phyloP scores from a whole-genome alignment of 2,888 invertebrate species.

The Chrysolina oricalcia region DNA sequence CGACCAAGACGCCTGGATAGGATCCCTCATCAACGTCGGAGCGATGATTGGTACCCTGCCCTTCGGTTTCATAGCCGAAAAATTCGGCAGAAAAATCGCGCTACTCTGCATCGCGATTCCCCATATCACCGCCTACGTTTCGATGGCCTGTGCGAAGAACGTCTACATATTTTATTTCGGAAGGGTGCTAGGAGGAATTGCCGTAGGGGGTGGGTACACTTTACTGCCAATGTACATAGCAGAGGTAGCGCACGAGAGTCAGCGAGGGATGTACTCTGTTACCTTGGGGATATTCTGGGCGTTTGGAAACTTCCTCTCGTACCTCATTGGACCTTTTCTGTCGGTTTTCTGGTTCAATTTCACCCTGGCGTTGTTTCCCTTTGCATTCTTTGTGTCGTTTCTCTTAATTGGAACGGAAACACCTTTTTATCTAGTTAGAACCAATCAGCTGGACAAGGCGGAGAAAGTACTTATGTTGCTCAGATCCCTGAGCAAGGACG shows the following conservation, averaged over 20 bases:
- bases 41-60: slow-evolving; percentile 78
- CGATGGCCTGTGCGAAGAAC: slow-evolving; percentile 55
- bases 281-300: slow-evolving; percentile 83
- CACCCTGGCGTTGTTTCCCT: slow-evolving; percentile 68
- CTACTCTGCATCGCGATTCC: slow-evolving; percentile 73
- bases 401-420: slow-evolving; percentile 82
- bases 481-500: slow-evolving; percentile 72
- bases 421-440: slow-evolving; percentile 72
- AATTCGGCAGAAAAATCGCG: slow-evolving; percentile 80
- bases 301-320: slow-evolving; percentile 80
- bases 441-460: slow-evolving; percentile 74
- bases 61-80: slow-evolving; percentile 79
- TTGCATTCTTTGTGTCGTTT: slow-evolving; percentile 72
- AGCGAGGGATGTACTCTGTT: slow-evolving; percentile 80
- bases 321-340: slow-evolving; percentile 81
- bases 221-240: slow-evolving; percentile 89
- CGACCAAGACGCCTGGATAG: slow-evolving; percentile 73
- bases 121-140: slow-evolving; percentile 56
- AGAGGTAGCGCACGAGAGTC: slow-evolving; percentile 85
- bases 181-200: slow-evolving; percentile 76
- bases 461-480: slow-evolving; percentile 74
- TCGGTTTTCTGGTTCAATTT: slow-evolving; percentile 78
- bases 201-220: slow-evolving; percentile 81
- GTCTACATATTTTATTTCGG: slow-evolving; percentile 67
- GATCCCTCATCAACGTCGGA: slow-evolving; percentile 71